A percentile compares a stretch with the other conserved stretches of the same genome.
phyloP scores from a whole-genome alignment of 2,888 invertebrate species.

The Pyrrhosoma nymphula region DNA sequence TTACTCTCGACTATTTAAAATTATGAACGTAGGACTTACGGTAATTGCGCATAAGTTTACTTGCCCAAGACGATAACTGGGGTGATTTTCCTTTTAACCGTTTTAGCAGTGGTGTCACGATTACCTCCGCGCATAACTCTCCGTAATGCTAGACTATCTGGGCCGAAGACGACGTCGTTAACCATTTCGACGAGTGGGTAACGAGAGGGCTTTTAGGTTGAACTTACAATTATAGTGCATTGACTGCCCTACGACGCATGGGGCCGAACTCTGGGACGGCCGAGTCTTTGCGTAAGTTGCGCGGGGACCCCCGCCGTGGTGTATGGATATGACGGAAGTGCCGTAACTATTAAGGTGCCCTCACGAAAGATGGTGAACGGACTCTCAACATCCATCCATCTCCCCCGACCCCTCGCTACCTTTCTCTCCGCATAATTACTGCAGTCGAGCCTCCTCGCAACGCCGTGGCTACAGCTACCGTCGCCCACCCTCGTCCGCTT shows the following conservation, averaged over 20 bases:
- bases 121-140: background rate
- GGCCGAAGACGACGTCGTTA: background rate
- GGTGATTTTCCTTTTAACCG: no score
- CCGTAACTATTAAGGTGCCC: background rate
- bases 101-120: background rate
- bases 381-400: background rate
- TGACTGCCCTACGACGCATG: background rate
- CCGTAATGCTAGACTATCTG: background rate
- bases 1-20: no score
- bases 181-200: background rate
- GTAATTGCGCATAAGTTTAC: no score
- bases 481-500: background rate
- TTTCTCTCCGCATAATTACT: background rate
- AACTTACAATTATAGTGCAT: background rate
- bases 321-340: background rate
- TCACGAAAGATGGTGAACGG: background rate
- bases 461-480: background rate
- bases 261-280: background rate
- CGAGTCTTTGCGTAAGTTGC: background rate
- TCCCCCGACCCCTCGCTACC: background rate
- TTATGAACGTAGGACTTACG: no score
- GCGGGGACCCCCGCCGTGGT: no score
- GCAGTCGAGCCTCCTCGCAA: background rate
- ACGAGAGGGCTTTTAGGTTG: background rate
- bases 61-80: no score